These are phyloP conservation scores for Pachydiplax longipennis DNA, from an alignment of 2,888 invertebrate species.

Conservation along the genomic window DNA sequence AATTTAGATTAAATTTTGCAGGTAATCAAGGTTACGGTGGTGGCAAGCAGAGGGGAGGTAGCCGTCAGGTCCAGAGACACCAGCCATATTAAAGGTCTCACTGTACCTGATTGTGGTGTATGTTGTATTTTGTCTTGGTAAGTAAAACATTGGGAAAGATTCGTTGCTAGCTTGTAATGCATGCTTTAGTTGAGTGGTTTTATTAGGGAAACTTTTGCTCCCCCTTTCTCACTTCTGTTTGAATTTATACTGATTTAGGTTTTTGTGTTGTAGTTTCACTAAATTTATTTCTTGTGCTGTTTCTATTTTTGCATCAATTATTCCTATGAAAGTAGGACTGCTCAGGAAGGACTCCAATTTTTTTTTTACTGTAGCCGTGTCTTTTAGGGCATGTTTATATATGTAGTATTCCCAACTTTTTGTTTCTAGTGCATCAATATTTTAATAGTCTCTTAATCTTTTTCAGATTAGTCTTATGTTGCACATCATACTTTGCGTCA, in stretches of 20 bases:
- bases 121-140: slow-evolving; percentile 51
- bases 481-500: slow-evolving; percentile 46
- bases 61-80: slow-evolving; percentile 79
- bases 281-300: slow-evolving; percentile 44
- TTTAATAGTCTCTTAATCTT: slow-evolving; percentile 17
- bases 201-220: slow-evolving; percentile 35
- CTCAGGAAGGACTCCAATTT: slow-evolving; percentile 36
- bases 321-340: slow-evolving; percentile 44
- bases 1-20: slow-evolving; percentile 54
- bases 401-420: slow-evolving; percentile 8
- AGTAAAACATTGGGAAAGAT: slow-evolving; percentile 49
- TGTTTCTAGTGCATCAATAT: slow-evolving; percentile 24
- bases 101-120: slow-evolving; percentile 45
- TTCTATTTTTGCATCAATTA: slow-evolving; percentile 45
- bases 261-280: slow-evolving; percentile 45
- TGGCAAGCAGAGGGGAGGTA: slow-evolving; percentile 82
- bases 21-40: slow-evolving; percentile 66
- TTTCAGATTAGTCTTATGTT: slow-evolving; percentile 47
- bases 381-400: slow-evolving; percentile 42
- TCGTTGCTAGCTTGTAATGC: slow-evolving; percentile 43
- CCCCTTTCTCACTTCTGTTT: slow-evolving; percentile 42
- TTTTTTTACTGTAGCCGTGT: slow-evolving; percentile 41
- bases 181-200: slow-evolving; percentile 43
- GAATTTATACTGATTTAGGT: slow-evolving; percentile 45
- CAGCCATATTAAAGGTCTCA: slow-evolving; percentile 76